Base-by-base conservation (phyloP, 35 echinoderm and acorn worm genomes). In the Stichopus chloronotus region DNA sequence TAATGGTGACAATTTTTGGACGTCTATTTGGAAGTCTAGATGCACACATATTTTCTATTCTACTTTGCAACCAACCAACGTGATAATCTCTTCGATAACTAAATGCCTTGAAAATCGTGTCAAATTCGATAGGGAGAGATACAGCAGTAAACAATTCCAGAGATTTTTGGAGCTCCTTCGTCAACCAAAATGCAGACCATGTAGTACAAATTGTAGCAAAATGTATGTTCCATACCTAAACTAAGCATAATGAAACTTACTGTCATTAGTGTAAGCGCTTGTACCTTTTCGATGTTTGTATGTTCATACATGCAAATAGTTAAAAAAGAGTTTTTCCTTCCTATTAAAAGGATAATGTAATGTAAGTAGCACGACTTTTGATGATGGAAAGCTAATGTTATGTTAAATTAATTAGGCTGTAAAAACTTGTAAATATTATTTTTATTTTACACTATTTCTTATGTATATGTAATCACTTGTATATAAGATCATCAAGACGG, bases 351-450 rank as follows among this genome's bases (percentile, higher is more conserved):
- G 65, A 11, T 2, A 71, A 13, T 71, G 65, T 71, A 4, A 13
- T 4, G 65, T 71, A 71, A 71, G 65, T 71, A 13, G n/a, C 11
- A 71, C n/a, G 65, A 71, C 30, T 43, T 43, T 43, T 68, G 17
- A 68, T 68, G 8, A 8, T 9, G 63, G 63, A 68, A 68, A 9
- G 63, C 17, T 68, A 68, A 68, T 68, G 63, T 68, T 68, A 68
- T 9, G 63, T 68, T 68, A 68, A 68, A 68, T 68, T 68, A 68
- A 68, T 68, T 68, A 68, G 63, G 63, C 63, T 68, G 63, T 68
- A 68, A 68, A 9, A 9, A 68, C 63, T 68, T 68, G 63, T 68
- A 68, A 68, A 68, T 68, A n/a, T n/a, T n/a, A n/a, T n/a, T n/a
- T n/a, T n/a, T n/a, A n/a, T n/a, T n/a, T n/a, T n/a, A n/a, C n/a